phyloP scores from a whole-genome alignment of 2,113 vertebrate species.

The Saccopteryx leptura region DNA sequence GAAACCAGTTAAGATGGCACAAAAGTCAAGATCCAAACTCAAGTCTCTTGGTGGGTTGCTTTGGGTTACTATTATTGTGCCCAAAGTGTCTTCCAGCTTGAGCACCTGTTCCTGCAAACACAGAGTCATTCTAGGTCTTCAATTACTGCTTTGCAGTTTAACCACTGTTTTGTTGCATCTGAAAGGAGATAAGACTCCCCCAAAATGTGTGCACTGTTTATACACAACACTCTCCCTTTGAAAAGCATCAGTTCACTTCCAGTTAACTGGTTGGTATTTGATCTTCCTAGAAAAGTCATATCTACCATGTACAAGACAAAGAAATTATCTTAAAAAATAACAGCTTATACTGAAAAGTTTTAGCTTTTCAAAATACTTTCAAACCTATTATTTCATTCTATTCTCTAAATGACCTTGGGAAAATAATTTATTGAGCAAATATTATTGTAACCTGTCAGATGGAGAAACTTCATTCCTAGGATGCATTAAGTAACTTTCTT shows the following conservation, averaged over 20 bases:
- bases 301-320: background rate
- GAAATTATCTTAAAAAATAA: conserved; percentile 22
- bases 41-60: background rate
- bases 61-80: background rate
- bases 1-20: background rate
- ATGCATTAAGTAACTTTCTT: background rate
- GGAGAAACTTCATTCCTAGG: background rate
- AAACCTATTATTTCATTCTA: background rate
- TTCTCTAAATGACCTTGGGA: background rate
- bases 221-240: background rate
- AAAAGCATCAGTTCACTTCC: background rate
- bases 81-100: background rate
- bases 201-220: conserved; percentile 9
- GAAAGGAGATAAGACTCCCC: background rate
- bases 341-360: background rate
- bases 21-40: conserved; percentile 61
- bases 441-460: background rate
- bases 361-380: conserved; percentile 36
- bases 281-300: background rate
- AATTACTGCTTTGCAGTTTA: background rate
- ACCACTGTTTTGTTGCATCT: conserved; percentile 43
- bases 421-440: background rate
- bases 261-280: background rate
- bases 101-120: background rate
- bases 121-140: background rate